phyloP scores from a whole-genome alignment of 2,888 invertebrate genomes.

The Prionchulus punctatus region DNA sequence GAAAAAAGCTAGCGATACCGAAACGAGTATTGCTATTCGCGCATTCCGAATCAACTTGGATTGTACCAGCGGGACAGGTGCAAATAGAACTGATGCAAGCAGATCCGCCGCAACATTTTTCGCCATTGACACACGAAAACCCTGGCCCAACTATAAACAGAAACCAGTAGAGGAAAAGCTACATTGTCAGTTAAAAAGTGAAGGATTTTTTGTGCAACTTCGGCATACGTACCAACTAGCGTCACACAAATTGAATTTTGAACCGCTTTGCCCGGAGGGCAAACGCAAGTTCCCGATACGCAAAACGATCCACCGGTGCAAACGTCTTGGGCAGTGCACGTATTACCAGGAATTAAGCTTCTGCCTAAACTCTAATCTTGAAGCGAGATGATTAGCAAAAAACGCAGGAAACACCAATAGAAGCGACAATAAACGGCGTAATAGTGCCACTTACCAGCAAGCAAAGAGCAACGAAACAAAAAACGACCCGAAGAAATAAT shows the following conservation, averaged over 20 bases:
- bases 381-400: too few species aligned
- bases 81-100: constrained; percentile 11
- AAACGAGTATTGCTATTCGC: not conserved
- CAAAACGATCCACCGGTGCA: constrained; percentile 10
- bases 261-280: constrained; percentile 1
- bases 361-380: not conserved
- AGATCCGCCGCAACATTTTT: constrained; percentile 18
- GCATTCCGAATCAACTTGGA: not conserved
- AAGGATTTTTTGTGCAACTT: too few species aligned
- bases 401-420: too few species aligned
- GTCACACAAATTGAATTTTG: not conserved
- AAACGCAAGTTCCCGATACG: constrained; percentile 2
- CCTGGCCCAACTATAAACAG: constrained; percentile 22
- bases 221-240: not conserved
- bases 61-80: not conserved
- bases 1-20: not conserved
- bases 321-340: constrained; percentile 12
- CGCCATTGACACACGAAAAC: constrained; percentile 19
- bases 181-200: not conserved
- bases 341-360: constrained; percentile 13
- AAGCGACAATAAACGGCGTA: too few species aligned
- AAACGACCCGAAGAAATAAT: too few species aligned
- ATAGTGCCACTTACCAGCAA: too few species aligned
- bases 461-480: too few species aligned
- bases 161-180: too few species aligned